Conservation (phyloP, 2,113 vertebrate genomes). For the Pithys albifrons region DNA sequence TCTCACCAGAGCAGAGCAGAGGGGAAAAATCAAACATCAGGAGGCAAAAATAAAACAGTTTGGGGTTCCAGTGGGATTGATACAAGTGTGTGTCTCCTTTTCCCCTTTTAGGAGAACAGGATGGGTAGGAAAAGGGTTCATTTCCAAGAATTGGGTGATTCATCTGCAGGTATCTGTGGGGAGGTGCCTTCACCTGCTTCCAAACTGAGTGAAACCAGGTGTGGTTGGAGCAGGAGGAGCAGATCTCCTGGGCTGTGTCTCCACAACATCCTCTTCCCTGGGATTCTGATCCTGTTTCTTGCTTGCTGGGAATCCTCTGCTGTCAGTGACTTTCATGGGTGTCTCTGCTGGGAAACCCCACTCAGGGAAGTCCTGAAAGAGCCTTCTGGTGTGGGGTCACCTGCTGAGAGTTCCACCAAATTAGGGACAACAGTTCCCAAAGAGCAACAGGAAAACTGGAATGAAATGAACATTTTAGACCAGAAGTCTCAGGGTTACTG, state of each 20-base stretch:
- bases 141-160: background rate
- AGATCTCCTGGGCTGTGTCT: background rate
- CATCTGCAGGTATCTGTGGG: background rate
- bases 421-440: background rate
- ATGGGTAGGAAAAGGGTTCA: background rate
- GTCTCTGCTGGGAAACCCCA: background rate
- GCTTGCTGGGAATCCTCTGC: background rate
- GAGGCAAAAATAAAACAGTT: background rate
- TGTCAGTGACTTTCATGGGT: background rate
- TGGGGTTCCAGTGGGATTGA: background rate
- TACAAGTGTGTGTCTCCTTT: background rate
- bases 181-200: background rate
- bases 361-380: background rate
- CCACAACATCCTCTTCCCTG: background rate
- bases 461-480: background rate
- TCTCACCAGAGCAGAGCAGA: background rate
- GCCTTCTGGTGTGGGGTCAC: background rate
- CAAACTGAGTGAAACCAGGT: background rate
- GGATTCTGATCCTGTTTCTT: background rate
- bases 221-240: background rate
- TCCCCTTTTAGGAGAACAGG: background rate
- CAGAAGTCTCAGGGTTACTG: background rate
- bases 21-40: background rate
- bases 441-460: rapidly evolving
- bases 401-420: background rate